These are phyloP conservation scores for Dryas iulia DNA, from an alignment of 1,140 invertebrate species.

Conservation along the genomic window DNA sequence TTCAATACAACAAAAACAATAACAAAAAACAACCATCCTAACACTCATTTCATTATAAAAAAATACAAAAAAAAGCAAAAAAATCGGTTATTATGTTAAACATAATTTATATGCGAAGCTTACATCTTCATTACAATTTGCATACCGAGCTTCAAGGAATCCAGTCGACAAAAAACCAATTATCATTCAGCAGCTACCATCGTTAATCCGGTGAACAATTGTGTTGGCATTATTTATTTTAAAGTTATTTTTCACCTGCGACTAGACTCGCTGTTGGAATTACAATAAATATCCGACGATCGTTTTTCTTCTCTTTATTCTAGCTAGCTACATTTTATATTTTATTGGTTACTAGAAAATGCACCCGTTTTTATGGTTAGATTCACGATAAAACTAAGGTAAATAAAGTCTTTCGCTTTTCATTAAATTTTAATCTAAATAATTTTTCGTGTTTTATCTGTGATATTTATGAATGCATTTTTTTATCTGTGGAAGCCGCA, in stretches of 20 bases:
- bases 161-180: constrained; percentile 23
- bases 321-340: not conserved
- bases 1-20: too few species aligned
- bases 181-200: constrained; percentile 25
- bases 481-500: too few species aligned
- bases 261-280: not conserved
- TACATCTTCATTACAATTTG: constrained; percentile 9
- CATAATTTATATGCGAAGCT: constrained; percentile 4
- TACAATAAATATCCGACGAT: not conserved
- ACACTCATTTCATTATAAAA: too few species aligned
- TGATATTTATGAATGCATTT: too few species aligned
- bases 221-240: constrained; percentile 14
- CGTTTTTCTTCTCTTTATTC: not conserved
- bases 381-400: too few species aligned
- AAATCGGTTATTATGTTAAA: not conserved
- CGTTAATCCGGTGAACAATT: constrained; percentile 17
- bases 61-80: not conserved
- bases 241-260: constrained; percentile 7
- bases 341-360: not conserved
- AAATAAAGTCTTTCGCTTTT: too few species aligned
- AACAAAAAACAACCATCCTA: too few species aligned
- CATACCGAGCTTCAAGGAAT: constrained; percentile 21
- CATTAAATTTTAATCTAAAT: too few species aligned
- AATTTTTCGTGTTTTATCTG: too few species aligned
- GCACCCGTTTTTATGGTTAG: not conserved